Conservation (phyloP, 2,113 vertebrate genomes). For the Lepidothrix coronata region DNA sequence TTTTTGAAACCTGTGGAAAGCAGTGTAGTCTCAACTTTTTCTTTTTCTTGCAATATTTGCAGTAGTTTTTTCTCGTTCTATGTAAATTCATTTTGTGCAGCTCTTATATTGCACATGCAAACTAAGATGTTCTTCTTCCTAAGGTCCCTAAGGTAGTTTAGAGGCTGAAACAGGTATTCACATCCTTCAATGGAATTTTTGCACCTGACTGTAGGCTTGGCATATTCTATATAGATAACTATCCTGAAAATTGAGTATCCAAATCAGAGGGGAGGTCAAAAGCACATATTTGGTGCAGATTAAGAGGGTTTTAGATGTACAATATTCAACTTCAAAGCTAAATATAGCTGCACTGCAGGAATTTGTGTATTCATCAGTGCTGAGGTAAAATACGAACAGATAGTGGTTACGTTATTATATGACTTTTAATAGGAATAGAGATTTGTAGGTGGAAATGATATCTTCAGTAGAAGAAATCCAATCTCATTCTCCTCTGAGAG, state of each 20-base stretch:
- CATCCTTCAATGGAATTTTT: neutral
- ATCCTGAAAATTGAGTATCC: neutral
- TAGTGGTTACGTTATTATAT: neutral
- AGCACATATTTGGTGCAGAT: neutral
- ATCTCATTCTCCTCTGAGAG: neutral
- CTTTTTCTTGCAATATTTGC: neutral
- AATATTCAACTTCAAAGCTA: neutral
- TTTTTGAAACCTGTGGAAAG: neutral
- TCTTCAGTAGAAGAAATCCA: neutral
- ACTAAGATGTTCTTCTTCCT: neutral
- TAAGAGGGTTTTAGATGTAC: neutral
- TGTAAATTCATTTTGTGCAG: neutral
- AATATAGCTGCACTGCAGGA: neutral
- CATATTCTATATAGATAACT: neutral
- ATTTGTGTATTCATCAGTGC: neutral
- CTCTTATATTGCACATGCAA: accelerated
- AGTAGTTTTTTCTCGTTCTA: neutral
- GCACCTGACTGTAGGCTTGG: neutral
- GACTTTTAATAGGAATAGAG: neutral
- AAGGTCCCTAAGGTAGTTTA: neutral
- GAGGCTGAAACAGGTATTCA: neutral
- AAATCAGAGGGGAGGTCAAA: neutral
- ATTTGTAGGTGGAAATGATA: neutral
- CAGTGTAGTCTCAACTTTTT: neutral
- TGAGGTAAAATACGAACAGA: neutral